Percentiles rank a stretch among this genome's conserved stretches.
phyloP scores from a whole-genome alignment of 2,113 vertebrate genomes.

The Eolophus roseicapilla region DNA sequence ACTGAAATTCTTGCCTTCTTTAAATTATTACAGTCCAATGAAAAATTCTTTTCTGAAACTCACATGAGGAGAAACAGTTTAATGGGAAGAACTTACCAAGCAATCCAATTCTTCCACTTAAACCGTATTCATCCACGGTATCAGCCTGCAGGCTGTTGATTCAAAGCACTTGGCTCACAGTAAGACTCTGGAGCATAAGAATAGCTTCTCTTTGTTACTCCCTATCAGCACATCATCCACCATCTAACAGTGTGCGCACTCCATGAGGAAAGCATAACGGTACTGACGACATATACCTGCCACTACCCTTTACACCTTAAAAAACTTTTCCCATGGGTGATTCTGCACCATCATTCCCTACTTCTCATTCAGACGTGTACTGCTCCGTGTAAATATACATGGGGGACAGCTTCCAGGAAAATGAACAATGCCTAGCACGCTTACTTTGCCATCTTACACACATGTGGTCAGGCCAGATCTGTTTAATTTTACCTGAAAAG shows the following conservation, averaged over 20 bases:
- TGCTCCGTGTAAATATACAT: background rate
- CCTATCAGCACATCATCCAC: background rate
- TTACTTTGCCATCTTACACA: background rate
- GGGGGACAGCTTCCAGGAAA: background rate
- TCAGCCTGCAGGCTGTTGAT: background rate
- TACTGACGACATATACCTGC: background rate
- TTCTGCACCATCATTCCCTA: background rate
- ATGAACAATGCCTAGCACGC: background rate
- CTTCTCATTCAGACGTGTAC: background rate
- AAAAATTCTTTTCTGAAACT: background rate
- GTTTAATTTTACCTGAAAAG: background rate
- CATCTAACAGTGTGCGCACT: background rate
- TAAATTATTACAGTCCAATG: background rate
- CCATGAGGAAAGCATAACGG: background rate
- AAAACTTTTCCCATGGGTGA: background rate
- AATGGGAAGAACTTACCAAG: background rate
- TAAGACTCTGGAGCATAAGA: background rate
- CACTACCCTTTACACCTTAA: background rate
- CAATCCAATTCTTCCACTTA: background rate
- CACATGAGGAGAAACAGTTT: background rate
- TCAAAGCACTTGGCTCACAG: slow-evolving; percentile 17
- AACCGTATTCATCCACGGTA: background rate
- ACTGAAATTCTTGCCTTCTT: background rate
- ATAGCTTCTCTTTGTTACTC: slow-evolving; percentile 6
- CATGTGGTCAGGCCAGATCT: background rate